Conservation (phyloP, 2,888 invertebrate genomes). For the Arge pagana region DNA sequence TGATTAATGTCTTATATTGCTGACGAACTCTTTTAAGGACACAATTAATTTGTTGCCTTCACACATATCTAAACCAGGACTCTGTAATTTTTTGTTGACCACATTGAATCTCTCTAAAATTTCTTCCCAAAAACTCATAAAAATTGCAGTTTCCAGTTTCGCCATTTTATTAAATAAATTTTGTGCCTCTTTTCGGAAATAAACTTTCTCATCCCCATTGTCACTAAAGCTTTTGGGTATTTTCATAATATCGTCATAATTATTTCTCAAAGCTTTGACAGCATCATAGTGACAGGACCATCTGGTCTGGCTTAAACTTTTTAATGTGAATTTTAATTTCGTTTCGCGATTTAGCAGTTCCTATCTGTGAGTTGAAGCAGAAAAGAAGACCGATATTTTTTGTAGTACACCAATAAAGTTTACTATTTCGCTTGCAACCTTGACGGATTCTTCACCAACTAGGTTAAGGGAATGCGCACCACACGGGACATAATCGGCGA, state of each 20-base stretch:
- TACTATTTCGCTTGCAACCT: constrained; percentile 34
- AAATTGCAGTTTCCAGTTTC: constrained; percentile 5
- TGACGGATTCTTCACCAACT: constrained; percentile 34
- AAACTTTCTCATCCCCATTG: neutral
- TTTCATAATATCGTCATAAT: no score
- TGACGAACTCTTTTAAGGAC: constrained; percentile 3
- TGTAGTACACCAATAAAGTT: constrained; percentile 34
- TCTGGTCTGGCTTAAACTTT: constrained; percentile 7
- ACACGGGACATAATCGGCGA: constrained; percentile 35
- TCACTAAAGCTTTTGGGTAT: neutral
- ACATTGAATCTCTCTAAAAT: constrained; percentile 10
- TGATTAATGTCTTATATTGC: neutral
- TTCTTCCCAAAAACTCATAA: constrained; percentile 4
- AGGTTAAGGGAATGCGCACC: constrained; percentile 39
- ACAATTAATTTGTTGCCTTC: neutral
- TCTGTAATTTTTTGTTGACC: constrained; percentile 5
- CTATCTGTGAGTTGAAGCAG: constrained; percentile 36
- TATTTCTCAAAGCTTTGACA: neutral
- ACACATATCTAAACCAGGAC: neutral
- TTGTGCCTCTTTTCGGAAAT: neutral
- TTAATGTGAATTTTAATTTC: no score
- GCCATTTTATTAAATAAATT: neutral
- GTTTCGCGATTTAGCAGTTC: no score
- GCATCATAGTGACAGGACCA: constrained; percentile 9
- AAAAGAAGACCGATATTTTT: constrained; percentile 36